These are phyloP conservation scores for Intellagama lesueurii DNA, from an alignment of 2,797 vertebrate species.

Conservation along the genomic window DNA sequence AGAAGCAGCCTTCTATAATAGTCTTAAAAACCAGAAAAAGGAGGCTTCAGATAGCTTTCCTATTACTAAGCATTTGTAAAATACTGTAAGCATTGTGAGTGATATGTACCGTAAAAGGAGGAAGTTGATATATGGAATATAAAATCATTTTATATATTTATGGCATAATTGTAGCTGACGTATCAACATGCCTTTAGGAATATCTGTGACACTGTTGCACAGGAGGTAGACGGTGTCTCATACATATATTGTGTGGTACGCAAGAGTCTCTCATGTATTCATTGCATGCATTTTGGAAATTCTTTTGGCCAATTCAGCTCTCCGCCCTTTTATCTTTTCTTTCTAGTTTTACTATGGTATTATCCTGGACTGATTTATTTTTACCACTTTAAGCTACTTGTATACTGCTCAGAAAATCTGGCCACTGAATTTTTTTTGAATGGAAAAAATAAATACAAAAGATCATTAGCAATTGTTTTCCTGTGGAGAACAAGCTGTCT, in stretches of 20 bases:
- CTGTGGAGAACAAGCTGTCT: too few species aligned
- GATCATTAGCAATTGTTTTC: too few species aligned
- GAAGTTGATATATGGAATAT: background rate
- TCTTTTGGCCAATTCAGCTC: background rate
- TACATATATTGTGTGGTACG: background rate
- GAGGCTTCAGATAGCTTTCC: fast-evolving
- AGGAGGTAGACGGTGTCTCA: background rate
- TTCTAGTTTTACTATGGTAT: background rate
- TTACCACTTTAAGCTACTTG: background rate
- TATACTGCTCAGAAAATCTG: background rate
- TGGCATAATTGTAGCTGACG: background rate
- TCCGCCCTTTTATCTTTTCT: background rate
- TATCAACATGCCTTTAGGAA: background rate
- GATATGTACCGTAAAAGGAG: background rate
- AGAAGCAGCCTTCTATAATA: background rate
- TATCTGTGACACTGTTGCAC: background rate
- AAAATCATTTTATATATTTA: conserved; percentile 1
- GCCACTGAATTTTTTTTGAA: background rate
- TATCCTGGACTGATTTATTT: background rate
- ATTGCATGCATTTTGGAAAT: background rate
- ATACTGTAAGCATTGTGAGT: background rate
- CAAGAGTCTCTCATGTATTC: background rate
- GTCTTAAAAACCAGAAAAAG: background rate
- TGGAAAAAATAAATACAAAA: background rate
- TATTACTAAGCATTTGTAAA: background rate